Conservation (phyloP, 2,888 invertebrate species). For the Luperina nickerlii region DNA sequence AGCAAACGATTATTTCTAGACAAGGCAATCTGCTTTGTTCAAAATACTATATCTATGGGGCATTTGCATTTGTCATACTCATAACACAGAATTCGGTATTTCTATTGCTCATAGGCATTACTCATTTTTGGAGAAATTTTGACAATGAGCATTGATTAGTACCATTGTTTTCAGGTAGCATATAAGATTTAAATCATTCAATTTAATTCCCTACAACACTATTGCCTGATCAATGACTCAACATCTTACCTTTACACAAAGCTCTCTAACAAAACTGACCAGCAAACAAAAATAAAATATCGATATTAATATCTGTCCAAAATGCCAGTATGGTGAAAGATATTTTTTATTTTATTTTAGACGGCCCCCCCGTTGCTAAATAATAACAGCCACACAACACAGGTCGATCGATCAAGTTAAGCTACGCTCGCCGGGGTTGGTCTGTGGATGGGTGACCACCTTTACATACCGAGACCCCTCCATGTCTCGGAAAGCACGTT, state of each 20-base stretch:
- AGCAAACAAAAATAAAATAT: neutral
- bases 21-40: conserved; percentile 22
- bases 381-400: too few relatives aligned
- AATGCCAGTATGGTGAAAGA: neutral
- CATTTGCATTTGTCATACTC: conserved; percentile 29
- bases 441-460: too few relatives aligned
- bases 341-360: too few relatives aligned
- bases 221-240: neutral
- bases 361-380: too few relatives aligned
- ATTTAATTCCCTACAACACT: neutral
- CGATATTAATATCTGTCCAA: neutral
- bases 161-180: neutral
- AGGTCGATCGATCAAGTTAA: too few relatives aligned
- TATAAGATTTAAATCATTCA: neutral
- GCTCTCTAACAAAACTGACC: neutral
- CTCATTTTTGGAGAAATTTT: neutral
- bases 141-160: neutral
- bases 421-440: too few relatives aligned
- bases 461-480: too few relatives aligned
- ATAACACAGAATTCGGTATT: conserved; percentile 13
- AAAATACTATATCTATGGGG: conserved; percentile 13
- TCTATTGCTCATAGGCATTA: conserved; percentile 13
- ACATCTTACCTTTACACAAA: neutral
- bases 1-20: conserved; percentile 16
- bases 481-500: too few relatives aligned